phyloP scores from a whole-genome alignment of 1,140 invertebrate genomes.

The Latrodectus geometricus region DNA sequence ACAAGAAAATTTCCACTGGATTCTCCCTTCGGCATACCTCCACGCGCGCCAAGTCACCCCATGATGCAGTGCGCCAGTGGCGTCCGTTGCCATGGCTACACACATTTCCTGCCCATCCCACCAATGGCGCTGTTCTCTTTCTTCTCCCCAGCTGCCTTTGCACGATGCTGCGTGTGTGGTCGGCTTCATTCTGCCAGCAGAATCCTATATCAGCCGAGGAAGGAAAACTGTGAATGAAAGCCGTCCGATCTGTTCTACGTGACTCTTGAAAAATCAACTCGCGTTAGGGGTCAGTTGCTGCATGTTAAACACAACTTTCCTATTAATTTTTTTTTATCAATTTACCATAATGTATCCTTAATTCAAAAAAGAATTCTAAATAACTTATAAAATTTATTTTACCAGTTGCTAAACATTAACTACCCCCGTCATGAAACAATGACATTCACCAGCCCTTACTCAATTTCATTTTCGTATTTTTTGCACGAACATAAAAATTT shows the following conservation, averaged over 20 bases:
- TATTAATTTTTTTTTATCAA: too few relatives aligned
- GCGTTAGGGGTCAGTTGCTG: background rate
- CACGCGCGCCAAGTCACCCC: background rate
- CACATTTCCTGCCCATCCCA: constrained; percentile 60
- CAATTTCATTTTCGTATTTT: too few relatives aligned
- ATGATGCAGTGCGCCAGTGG: background rate
- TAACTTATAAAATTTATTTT: too few relatives aligned
- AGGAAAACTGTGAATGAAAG: constrained; percentile 12
- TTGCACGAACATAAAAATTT: too few relatives aligned
- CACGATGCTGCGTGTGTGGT: constrained; percentile 44
- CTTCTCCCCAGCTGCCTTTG: constrained; percentile 36
- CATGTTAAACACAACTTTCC: too few relatives aligned
- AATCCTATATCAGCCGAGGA: background rate
- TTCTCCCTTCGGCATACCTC: background rate
- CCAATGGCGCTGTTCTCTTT: constrained; percentile 15
- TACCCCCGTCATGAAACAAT: too few relatives aligned
- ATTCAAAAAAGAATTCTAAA: too few relatives aligned
- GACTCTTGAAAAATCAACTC: background rate
- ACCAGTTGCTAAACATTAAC: too few relatives aligned
- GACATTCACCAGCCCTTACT: too few relatives aligned
- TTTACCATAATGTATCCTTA: too few relatives aligned
- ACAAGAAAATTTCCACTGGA: background rate
- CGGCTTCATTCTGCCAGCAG: constrained; percentile 33
- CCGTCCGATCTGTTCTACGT: constrained; percentile 28
- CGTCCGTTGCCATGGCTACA: constrained; percentile 17